Evolutionary conservation across 2,888 invertebrate species (phyloP).

Genomic region (Tenthredo notha): DNA sequence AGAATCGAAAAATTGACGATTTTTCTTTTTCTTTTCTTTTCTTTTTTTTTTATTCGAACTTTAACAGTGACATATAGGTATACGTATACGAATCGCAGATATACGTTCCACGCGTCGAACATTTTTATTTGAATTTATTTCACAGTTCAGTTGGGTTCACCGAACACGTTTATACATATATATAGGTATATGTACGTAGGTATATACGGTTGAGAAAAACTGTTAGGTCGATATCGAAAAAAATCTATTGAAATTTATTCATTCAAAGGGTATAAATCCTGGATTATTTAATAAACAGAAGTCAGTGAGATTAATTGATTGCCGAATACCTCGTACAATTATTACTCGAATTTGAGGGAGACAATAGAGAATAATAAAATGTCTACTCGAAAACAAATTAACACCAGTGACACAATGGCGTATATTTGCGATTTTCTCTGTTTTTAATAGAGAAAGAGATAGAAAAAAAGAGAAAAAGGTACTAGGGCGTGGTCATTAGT

Average conservation of each 20-base stretch:
- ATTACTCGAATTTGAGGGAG: background rate
- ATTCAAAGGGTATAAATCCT: background rate
- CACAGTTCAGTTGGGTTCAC: background rate
- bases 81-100: background rate
- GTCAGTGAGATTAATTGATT: background rate
- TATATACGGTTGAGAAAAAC: background rate
- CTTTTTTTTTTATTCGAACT: background rate
- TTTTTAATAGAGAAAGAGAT: background rate
- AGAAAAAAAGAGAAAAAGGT: background rate
- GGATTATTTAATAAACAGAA: background rate
- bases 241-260: background rate
- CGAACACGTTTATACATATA: background rate
- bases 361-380: slow-evolving; percentile 25
- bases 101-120: background rate
- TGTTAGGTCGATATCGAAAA: background rate
- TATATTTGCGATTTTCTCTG: background rate
- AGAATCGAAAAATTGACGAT: background rate
- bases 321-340: background rate
- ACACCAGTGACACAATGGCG: slow-evolving; percentile 1
- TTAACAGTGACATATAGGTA: background rate
- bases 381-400: background rate
- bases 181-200: background rate
- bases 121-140: slow-evolving; percentile 12
- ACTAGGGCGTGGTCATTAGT: slow-evolving; percentile 40
- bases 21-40: background rate